A percentile compares a stretch with the other conserved stretches of the same genome.
Conservation (phyloP, 2,888 invertebrate species). For the Brachyptera risi region DNA sequence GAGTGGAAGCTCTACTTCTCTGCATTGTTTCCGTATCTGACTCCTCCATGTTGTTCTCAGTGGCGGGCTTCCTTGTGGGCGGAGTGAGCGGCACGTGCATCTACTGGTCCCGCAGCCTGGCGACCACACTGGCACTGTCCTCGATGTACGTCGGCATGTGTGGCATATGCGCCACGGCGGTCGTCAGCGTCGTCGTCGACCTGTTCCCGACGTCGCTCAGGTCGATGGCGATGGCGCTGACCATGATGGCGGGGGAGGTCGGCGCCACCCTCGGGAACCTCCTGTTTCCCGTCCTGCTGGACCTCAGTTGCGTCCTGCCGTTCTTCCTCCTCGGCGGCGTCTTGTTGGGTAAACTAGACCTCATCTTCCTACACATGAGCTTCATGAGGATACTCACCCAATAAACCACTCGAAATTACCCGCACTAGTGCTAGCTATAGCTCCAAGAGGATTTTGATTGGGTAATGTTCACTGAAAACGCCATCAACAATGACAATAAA, state of each 20-base stretch:
- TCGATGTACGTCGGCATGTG: constrained; percentile 57
- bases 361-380: constrained; percentile 20
- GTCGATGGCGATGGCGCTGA: constrained; percentile 66
- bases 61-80: constrained; percentile 3
- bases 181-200: constrained; percentile 57
- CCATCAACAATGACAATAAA: no score
- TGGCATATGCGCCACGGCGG: constrained; percentile 54
- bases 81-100: constrained; percentile 4
- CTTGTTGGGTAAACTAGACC: constrained; percentile 51
- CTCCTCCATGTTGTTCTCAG: background rate
- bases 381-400: no score
- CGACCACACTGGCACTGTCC: constrained; percentile 47
- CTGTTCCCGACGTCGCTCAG: constrained; percentile 58
- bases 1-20: no score
- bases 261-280: constrained; percentile 70
- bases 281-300: constrained; percentile 63
- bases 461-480: no score
- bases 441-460: no score
- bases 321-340: constrained; percentile 63
- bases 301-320: constrained; percentile 66
- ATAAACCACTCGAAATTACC: no score
- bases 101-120: constrained; percentile 7
- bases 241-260: constrained; percentile 65
- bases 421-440: no score
- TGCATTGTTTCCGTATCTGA: no score